Conservation (phyloP, 2,797 vertebrate genomes). For the Pipistrellus pipistrellus region DNA sequence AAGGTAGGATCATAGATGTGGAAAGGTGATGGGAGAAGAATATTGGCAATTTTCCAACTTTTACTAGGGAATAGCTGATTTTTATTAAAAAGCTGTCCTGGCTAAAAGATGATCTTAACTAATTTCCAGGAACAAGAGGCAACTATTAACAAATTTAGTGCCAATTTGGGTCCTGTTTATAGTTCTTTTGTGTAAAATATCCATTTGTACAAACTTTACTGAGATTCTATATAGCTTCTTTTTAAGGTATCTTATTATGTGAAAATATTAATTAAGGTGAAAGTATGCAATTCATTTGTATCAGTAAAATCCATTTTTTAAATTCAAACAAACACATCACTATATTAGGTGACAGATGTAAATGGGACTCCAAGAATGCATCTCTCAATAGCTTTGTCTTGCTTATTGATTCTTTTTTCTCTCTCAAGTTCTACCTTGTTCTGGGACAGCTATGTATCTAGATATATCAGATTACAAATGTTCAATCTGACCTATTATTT, state of each 20-base stretch:
- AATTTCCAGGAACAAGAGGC: not conserved
- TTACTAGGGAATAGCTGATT: not conserved
- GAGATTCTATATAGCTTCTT: not conserved
- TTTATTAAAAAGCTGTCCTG: conserved; percentile 17
- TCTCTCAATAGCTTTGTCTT: not conserved
- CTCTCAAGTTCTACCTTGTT: not conserved
- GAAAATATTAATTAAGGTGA: conserved; percentile 50
- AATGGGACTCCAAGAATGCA: not conserved
- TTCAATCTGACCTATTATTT: not conserved
- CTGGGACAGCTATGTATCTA: not conserved
- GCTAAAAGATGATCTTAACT: conserved; percentile 55
- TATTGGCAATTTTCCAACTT: not conserved
- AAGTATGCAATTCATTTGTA: not conserved
- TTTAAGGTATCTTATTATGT: not conserved
- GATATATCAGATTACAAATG: not conserved
- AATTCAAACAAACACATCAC: conserved; percentile 23
- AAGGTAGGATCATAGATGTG: not conserved
- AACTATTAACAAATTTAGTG: conserved; percentile 8
- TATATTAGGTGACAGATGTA: not conserved
- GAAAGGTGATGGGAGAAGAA: not conserved
- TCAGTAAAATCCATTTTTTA: conserved; percentile 49
- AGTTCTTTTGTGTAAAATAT: not conserved
- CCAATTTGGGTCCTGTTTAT: conserved; percentile 5
- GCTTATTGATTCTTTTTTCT: conserved; percentile 15
- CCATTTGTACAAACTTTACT: conserved; percentile 4